A percentile compares a stretch with the other conserved stretches of the same genome.
These are phyloP conservation scores for Plecotus auritus DNA, from an alignment of 2,113 vertebrate genomes.

Conservation along the genomic window DNA sequence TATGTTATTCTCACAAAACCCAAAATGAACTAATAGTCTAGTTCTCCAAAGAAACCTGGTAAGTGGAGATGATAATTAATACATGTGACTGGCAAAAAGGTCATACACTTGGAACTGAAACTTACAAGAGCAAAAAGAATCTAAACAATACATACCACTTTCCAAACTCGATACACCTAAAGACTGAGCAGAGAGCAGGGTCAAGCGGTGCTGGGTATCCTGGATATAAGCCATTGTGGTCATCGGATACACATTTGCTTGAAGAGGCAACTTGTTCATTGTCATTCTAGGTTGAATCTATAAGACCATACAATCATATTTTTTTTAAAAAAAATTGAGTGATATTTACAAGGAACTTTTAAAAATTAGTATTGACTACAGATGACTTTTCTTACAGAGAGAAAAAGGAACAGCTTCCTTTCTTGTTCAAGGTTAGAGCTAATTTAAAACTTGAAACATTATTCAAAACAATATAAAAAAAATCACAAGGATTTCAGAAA, in stretches of 20 bases:
- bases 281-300: conserved; percentile 92
- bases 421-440: conserved; percentile 58
- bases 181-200: conserved; percentile 91
- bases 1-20: background rate
- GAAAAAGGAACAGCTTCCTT: conserved; percentile 30
- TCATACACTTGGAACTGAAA: background rate
- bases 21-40: background rate
- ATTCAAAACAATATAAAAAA: conserved; percentile 50
- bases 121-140: background rate
- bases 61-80: background rate
- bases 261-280: conserved; percentile 90
- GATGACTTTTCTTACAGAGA: conserved; percentile 46
- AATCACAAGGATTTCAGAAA: conserved; percentile 18
- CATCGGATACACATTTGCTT: conserved; percentile 96
- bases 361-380: conserved; percentile 9
- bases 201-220: conserved; percentile 82
- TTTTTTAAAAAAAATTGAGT: conserved; percentile 48
- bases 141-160: conserved; percentile 80
- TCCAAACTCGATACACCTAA: conserved; percentile 87
- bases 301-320: conserved; percentile 53
- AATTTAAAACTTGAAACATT: conserved; percentile 52
- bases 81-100: background rate
- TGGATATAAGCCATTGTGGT: conserved; percentile 90
- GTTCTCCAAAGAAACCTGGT: background rate
- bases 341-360: conserved; percentile 59